A percentile compares a stretch with the other conserved stretches of the same genome.
These are phyloP conservation scores for Anthoptus insignis DNA, from an alignment of 2,888 invertebrate genomes.

Conservation along the genomic window DNA sequence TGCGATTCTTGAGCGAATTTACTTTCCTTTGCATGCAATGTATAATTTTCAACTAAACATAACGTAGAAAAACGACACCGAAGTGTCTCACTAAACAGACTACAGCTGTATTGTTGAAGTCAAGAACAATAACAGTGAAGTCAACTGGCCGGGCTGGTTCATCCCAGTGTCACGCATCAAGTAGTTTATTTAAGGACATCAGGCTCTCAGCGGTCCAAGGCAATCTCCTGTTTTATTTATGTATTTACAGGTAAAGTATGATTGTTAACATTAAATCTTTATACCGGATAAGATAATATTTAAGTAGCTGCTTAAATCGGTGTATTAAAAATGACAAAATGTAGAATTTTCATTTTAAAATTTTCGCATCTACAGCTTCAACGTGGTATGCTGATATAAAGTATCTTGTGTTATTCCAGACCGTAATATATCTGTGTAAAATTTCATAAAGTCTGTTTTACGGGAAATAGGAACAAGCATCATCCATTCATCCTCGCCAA, in stretches of 20 bases:
- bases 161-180: constrained; percentile 2
- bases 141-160: not conserved
- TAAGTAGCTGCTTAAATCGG: not conserved
- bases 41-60: too few species aligned
- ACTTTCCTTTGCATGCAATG: too few species aligned
- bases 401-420: too few species aligned
- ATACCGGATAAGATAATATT: not conserved
- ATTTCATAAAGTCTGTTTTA: too few species aligned
- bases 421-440: too few species aligned
- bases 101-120: constrained; percentile 2
- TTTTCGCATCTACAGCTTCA: too few species aligned
- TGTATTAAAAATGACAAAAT: not conserved
- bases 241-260: not conserved
- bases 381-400: too few species aligned
- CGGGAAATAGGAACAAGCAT: too few species aligned
- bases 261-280: not conserved
- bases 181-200: constrained; percentile 11
- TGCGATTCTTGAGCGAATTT: too few species aligned
- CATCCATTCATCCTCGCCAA: too few species aligned
- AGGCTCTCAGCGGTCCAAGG: not conserved
- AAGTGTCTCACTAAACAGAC: not conserved
- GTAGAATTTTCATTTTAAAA: too few species aligned
- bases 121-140: not conserved
- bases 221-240: constrained; percentile 4
- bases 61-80: not conserved